Evolutionary conservation across 2,797 vertebrate genomes (phyloP), one percentile per base, ranked within the genome.

Genomic region (Aulostomus chinensis): DNA sequence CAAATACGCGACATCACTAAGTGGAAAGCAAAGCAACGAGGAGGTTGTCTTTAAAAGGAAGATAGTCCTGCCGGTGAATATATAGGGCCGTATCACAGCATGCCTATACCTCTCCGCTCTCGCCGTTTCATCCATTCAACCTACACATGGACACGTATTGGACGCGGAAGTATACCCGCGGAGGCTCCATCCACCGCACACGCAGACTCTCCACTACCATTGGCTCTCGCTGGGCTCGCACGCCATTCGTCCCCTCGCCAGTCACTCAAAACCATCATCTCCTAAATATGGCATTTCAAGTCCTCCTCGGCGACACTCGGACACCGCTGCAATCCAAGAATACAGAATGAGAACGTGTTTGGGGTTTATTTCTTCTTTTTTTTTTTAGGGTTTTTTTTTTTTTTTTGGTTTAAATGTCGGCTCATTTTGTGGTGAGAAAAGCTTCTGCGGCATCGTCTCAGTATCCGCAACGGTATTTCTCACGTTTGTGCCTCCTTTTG

Each of bases 11-110:
- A 93, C 94, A 95, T 95, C 89, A 89, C 94, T 90, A 83, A 88
- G 76, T 86, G 88, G 82, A 89, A 83, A 83, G 73, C 87, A 89
- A 83, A 37, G 89, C 69, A 60, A 82, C 82, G 82, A 90, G 87
- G 86, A 88, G 91, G 88, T 88, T 83, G 90, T 88, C 90, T 93
- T 91, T 92, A 92, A 90, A 88, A 90, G 83, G 89, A 91, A 93
- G 90, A 91, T 90, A 94, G 90, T 92, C 89, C 89, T 90, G 90
- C 79, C 85, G 82, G 73, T 76, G 72, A 78, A 92, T 95, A 94
- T 95, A 95, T 92, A 93, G 90, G 86, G 89, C 91, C 92, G 91
- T 76, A 91, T 91, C 93, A 93, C 91, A 89, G 84, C 89, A 73
- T 73, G 80, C 79, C 85, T 91, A 90, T 88, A 93, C 89, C 90